phyloP scores from a whole-genome alignment of 64 coral and sea anemone species.

The Montipora foliosa region DNA sequence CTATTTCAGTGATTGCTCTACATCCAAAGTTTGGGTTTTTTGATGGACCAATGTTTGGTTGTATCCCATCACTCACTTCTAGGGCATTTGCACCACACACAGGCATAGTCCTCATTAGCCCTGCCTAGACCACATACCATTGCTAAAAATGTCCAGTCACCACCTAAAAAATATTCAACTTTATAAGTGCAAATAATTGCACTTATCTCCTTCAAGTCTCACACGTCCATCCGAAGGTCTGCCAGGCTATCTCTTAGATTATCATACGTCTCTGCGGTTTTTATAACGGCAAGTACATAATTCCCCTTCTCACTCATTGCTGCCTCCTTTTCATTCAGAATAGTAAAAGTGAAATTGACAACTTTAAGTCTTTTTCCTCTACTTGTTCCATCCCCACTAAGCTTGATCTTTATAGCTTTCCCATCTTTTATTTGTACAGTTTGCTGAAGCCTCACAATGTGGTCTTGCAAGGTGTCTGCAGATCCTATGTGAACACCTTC shows the following conservation, averaged over 20 bases:
- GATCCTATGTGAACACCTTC: slow-evolving; percentile 65
- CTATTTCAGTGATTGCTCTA: slow-evolving; percentile 63
- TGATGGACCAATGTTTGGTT: slow-evolving; percentile 65
- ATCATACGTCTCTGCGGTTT: slow-evolving; percentile 58
- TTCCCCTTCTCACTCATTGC: slow-evolving; percentile 73
- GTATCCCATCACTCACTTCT: slow-evolving; percentile 10
- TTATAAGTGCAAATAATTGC: slow-evolving; percentile 40
- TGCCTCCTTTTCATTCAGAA: slow-evolving; percentile 66
- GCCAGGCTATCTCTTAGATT: slow-evolving; percentile 22
- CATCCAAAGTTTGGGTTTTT: slow-evolving; percentile 31
- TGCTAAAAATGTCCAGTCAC: slow-evolving; percentile 57
- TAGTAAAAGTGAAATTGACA: slow-evolving; percentile 56
- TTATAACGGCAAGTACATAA: slow-evolving; percentile 51
- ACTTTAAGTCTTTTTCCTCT: slow-evolving; percentile 58
- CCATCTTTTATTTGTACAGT: not conserved
- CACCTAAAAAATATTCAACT: slow-evolving; percentile 73
- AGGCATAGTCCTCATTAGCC: slow-evolving; percentile 77
- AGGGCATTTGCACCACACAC: slow-evolving; percentile 81
- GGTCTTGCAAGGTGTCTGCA: slow-evolving; percentile 46
- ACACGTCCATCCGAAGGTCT: slow-evolving; percentile 65
- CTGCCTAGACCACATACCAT: slow-evolving; percentile 54
- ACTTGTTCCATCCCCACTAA: slow-evolving; percentile 55
- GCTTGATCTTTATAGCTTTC: slow-evolving; percentile 41
- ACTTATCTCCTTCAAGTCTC: slow-evolving; percentile 57
- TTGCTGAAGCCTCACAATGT: slow-evolving; percentile 37